Base-by-base conservation (phyloP, 2,797 vertebrate species). In the Coreius guichenoti region DNA sequence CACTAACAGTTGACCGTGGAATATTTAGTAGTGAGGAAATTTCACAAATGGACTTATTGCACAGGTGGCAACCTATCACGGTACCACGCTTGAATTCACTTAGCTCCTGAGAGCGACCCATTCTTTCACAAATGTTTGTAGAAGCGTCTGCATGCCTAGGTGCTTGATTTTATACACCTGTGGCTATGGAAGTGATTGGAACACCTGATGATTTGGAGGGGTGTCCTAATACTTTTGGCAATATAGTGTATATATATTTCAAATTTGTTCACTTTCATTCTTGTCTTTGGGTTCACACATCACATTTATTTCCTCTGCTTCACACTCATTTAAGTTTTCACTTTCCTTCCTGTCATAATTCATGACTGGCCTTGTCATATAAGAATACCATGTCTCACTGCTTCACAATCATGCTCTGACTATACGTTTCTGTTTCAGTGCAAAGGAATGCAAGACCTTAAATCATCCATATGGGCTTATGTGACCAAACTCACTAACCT, bases 401-500 rank as follows among this genome's bases (percentile, higher is more conserved):
- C 39, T 31, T 72, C 21, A 21, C 3, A 7, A 79, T 51, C 49
- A 76, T 76, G 61, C 14, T 72, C 54, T 79, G 17, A 67, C 78
- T 72, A n/a, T n/a, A 47, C 39, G 31, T 75, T 79, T 79, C 45
- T 84, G 82, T 58, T 76, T 90, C 80, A 86, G 78, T 86, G 47
- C 47, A 82, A 87, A 82, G 86, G 87, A 90, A 91, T 88, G 79
- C 80, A 72, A 75, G 51, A 29, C 21, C 65, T 86, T 83, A 73
- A 75, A 82, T 82, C 63, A 76, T 72, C 33, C 70, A 79, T 72
- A 61, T 72, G 74, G 56, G 80, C 58, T 81, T 84, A 84, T 78
- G 63, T 75, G 89, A 78, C 84, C 82, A 87, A 80, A 83, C 61
- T 65, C 49, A 36, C 78, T 88, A 85, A 90, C 86, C 86, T 88